Conservation (phyloP, 2,888 invertebrate species). For the Phalangium opilio region DNA sequence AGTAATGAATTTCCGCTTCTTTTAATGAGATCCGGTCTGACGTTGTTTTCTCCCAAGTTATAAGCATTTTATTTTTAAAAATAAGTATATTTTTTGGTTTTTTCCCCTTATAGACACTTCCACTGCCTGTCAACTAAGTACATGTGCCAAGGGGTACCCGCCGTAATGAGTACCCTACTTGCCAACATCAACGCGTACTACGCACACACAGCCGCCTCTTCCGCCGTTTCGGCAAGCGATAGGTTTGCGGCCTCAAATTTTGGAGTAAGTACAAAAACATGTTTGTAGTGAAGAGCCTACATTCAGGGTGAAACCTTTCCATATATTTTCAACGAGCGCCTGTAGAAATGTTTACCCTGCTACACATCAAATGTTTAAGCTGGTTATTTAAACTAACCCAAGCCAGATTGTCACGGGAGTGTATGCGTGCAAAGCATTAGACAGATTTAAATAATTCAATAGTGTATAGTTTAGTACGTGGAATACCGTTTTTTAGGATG, state of each 20-base stretch:
- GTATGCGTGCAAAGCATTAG: no score
- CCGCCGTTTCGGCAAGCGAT: slow-evolving; percentile 96
- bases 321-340: neutral
- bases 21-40: no score
- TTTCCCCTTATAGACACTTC: slow-evolving; percentile 60
- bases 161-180: slow-evolving; percentile 93
- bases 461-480: no score
- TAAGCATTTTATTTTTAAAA: no score
- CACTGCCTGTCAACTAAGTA: slow-evolving; percentile 99
- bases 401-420: no score
- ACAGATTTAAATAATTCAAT: no score
- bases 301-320: neutral
- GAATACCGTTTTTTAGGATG: no score
- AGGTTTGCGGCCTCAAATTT: slow-evolving; percentile 99
- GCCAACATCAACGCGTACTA: slow-evolving; percentile 99
- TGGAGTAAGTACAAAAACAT: slow-evolving; percentile 51
- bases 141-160: slow-evolving; percentile 95
- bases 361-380: neutral
- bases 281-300: neutral
- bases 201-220: slow-evolving; percentile 92
- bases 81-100: no score
- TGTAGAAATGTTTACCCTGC: neutral
- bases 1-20: no score
- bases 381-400: neutral
- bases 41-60: no score